Conservation (phyloP, 2,113 vertebrate species). For the Centropristis striata region DNA sequence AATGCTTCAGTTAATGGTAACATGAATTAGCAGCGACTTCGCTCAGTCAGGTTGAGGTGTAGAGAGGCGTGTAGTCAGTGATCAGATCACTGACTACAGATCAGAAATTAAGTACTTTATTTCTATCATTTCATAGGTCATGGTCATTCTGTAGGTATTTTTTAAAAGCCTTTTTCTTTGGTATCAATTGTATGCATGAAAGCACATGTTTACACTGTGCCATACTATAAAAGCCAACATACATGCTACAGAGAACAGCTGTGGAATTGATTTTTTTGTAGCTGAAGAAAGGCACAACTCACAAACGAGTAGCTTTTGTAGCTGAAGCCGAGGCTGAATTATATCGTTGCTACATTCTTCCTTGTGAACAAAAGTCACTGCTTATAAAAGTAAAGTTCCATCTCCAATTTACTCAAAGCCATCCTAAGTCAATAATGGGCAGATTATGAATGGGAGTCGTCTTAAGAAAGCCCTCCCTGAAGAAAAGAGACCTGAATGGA, state of each 20-base stretch:
- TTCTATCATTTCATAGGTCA: no score
- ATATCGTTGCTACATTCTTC: slow-evolving; percentile 4
- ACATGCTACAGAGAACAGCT: not conserved
- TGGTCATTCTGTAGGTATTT: no score
- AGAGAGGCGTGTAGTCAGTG: no score
- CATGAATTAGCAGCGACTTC: no score
- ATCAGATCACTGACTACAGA: no score
- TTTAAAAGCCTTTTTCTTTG: no score
- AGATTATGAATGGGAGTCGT: slow-evolving; percentile 51
- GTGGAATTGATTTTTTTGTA: slow-evolving; percentile 7
- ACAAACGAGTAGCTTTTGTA: not conserved
- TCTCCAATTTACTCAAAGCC: slow-evolving; percentile 46
- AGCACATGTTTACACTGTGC: not conserved
- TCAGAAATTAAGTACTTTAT: no score
- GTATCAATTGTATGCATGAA: not conserved
- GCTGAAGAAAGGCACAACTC: slow-evolving; percentile 5
- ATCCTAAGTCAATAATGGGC: slow-evolving; percentile 61
- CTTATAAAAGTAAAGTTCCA: slow-evolving; percentile 46
- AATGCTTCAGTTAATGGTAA: no score
- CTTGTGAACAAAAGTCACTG: slow-evolving; percentile 38
- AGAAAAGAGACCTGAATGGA: slow-evolving; percentile 56
- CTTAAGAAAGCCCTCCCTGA: slow-evolving; percentile 44
- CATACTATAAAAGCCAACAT: not conserved
- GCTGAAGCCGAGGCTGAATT: slow-evolving; percentile 8
- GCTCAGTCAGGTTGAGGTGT: no score